phyloP scores from a whole-genome alignment of 2,888 invertebrate genomes.

The Chydorus sphaericus region DNA sequence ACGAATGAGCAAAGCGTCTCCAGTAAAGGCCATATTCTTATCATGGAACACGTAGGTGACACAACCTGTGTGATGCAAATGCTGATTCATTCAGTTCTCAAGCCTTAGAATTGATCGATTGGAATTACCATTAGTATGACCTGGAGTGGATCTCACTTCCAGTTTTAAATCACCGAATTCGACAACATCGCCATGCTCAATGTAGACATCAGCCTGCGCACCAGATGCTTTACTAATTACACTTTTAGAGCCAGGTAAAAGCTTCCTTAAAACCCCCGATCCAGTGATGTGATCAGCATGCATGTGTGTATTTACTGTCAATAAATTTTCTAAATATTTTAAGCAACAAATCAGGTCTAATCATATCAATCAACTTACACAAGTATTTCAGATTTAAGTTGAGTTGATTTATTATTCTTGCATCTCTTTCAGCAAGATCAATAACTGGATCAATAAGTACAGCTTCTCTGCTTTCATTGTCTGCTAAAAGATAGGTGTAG shows the following conservation, averaged over 20 bases:
- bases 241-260: constrained; percentile 53
- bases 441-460: constrained; percentile 92
- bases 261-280: constrained; percentile 65
- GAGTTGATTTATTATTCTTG: constrained; percentile 52
- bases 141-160: constrained; percentile 60
- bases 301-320: constrained; percentile 98
- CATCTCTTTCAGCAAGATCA: constrained; percentile 71
- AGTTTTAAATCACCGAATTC: constrained; percentile 57
- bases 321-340: too few species aligned
- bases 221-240: constrained; percentile 70
- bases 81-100: neutral
- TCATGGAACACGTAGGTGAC: constrained; percentile 63
- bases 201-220: constrained; percentile 66
- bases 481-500: constrained; percentile 87
- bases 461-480: constrained; percentile 55
- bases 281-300: constrained; percentile 99
- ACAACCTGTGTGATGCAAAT: constrained; percentile 43
- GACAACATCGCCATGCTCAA: constrained; percentile 55
- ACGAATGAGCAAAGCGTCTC: constrained; percentile 76
- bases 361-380: too few species aligned
- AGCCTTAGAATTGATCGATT: too few species aligned
- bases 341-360: too few species aligned
- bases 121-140: constrained; percentile 70
- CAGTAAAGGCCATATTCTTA: constrained; percentile 77
- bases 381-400: constrained; percentile 61